Evolutionary conservation across 1,140 invertebrate genomes (phyloP).

Genomic region (Homarus americanus): DNA sequence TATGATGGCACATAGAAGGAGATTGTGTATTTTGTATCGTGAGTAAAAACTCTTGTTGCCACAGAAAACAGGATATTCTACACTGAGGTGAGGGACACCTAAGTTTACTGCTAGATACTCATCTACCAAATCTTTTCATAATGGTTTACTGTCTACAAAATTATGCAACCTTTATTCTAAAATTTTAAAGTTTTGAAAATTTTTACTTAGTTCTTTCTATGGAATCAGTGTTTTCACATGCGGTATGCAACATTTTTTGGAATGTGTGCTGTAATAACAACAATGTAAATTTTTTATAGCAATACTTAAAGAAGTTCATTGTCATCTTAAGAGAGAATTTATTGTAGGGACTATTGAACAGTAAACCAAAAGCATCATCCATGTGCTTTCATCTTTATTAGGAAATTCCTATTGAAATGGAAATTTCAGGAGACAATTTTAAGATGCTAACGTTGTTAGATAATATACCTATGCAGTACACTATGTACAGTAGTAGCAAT

Average conservation of each 20-base stretch:
- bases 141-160: not conserved
- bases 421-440: not conserved
- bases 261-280: no score
- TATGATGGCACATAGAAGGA: not conserved
- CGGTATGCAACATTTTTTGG: not conserved
- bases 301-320: not conserved
- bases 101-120: not conserved
- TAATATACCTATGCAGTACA: no score
- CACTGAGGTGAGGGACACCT: constrained; percentile 5
- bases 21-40: constrained; percentile 1
- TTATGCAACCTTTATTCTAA: not conserved
- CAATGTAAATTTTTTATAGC: not conserved
- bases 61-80: constrained; percentile 15
- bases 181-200: not conserved
- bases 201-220: not conserved
- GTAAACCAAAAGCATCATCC: not conserved
- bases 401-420: not conserved
- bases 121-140: not conserved
- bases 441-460: no score
- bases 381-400: not conserved
- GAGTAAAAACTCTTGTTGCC: constrained; percentile 14
- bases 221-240: not conserved
- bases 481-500: no score
- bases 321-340: not conserved
- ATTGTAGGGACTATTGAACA: not conserved